A percentile compares a stretch with the other conserved stretches of the same genome.
Evolutionary conservation across 2,888 invertebrate genomes (phyloP).

Genomic region (Drosophila suboccidentalis): DNA sequence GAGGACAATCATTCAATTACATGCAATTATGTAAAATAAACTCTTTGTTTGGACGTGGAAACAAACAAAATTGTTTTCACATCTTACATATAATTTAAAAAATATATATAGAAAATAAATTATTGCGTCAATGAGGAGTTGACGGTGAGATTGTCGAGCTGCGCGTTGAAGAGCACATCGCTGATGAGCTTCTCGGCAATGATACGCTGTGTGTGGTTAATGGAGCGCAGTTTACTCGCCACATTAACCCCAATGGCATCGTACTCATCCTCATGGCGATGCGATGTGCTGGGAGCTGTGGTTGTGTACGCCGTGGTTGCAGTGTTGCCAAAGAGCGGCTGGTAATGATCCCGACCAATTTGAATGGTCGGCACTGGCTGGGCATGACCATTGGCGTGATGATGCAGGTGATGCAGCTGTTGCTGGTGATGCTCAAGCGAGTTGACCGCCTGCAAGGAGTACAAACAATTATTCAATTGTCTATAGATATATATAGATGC

Average conservation of each 20-base stretch:
- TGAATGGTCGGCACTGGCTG: slow-evolving; percentile 84
- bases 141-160: slow-evolving; percentile 83
- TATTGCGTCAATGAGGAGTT: slow-evolving; percentile 82
- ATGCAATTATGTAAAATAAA: slow-evolving; percentile 20
- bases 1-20: slow-evolving; percentile 23
- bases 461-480: background rate
- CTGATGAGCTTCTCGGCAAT: slow-evolving; percentile 85
- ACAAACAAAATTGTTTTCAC: background rate
- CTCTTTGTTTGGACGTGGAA: slow-evolving; percentile 1
- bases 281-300: slow-evolving; percentile 61
- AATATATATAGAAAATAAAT: slow-evolving; percentile 27
- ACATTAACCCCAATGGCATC: slow-evolving; percentile 85
- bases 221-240: slow-evolving; percentile 83
- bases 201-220: slow-evolving; percentile 84
- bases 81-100: slow-evolving; percentile 17
- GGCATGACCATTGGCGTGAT: slow-evolving; percentile 71
- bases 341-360: slow-evolving; percentile 83
- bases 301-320: slow-evolving; percentile 74
- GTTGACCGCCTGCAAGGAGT: slow-evolving; percentile 77
- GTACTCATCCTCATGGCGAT: slow-evolving; percentile 83
- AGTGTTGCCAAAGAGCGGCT: slow-evolving; percentile 81
- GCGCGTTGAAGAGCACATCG: slow-evolving; percentile 84
- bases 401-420: slow-evolving; percentile 82
- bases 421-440: slow-evolving; percentile 84
- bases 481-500: background rate